phyloP scores from a whole-genome alignment of 35 echinoderm and acorn worm species.

The Apostichopus parvimensis region DNA sequence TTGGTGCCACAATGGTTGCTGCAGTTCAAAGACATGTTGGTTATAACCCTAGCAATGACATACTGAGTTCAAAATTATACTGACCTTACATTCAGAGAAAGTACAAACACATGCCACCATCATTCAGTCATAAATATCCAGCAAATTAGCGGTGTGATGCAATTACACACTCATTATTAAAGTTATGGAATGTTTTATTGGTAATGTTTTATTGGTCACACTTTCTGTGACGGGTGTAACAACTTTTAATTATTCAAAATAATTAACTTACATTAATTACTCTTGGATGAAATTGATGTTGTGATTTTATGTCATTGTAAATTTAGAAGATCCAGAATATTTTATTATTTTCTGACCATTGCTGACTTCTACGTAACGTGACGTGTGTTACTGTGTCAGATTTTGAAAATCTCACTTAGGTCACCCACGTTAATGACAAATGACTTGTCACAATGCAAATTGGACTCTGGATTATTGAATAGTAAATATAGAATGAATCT shows the following conservation, averaged over 20 bases:
- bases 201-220: neutral
- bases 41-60: too few species aligned
- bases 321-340: neutral
- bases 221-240: slow-evolving; percentile 7
- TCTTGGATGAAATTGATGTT: neutral
- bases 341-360: neutral
- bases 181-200: slow-evolving; percentile 17
- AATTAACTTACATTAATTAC: too few species aligned
- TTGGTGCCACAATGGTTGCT: too few species aligned
- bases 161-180: neutral
- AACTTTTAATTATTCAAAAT: neutral
- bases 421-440: slow-evolving; percentile 13
- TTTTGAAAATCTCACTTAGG: slow-evolving; percentile 6
- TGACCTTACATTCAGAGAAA: too few species aligned
- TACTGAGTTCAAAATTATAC: too few species aligned
- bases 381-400: neutral
- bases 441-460: slow-evolving; percentile 24
- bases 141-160: too few species aligned
- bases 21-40: too few species aligned
- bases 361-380: neutral
- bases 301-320: neutral
- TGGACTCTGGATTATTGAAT: neutral
- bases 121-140: too few species aligned
- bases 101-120: too few species aligned
- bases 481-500: neutral